Evolutionary conservation across 1,140 invertebrate species (phyloP).

Genomic region (Lordiphosa collinella): DNA sequence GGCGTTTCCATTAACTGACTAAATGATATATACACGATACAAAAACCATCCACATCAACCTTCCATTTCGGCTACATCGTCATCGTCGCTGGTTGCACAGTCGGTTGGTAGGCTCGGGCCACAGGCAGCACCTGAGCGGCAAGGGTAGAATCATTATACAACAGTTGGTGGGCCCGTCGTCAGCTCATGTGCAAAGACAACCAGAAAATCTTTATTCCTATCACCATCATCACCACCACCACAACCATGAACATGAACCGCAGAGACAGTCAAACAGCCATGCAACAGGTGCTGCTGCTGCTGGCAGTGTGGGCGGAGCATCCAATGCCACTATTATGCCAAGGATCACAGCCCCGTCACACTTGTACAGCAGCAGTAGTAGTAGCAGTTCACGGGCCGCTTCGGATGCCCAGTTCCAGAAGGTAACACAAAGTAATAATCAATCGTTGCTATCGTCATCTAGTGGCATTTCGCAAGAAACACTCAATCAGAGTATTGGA

Average conservation of each 20-base stretch:
- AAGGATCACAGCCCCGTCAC: slow-evolving; percentile 16
- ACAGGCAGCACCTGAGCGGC: slow-evolving; percentile 4
- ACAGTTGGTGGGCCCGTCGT: slow-evolving; percentile 14
- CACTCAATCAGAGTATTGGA: slow-evolving; percentile 81
- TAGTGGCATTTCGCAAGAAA: slow-evolving; percentile 84
- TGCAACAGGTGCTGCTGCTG: slow-evolving; percentile 11
- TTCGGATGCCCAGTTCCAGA: slow-evolving; percentile 23
- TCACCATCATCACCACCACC: slow-evolving; percentile 28
- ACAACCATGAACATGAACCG: slow-evolving; percentile 25
- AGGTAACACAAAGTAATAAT: slow-evolving; percentile 37
- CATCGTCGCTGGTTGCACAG: neutral
- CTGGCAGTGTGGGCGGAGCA: slow-evolving; percentile 2
- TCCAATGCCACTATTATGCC: neutral
- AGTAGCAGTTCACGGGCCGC: slow-evolving; percentile 10
- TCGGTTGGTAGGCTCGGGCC: neutral
- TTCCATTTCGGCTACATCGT: slow-evolving; percentile 1
- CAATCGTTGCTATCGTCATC: slow-evolving; percentile 83
- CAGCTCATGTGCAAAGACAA: slow-evolving; percentile 15
- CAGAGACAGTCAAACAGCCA: slow-evolving; percentile 15
- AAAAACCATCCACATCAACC: slow-evolving; percentile 1
- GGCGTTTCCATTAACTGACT: slow-evolving; percentile 2
- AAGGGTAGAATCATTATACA: slow-evolving; percentile 34
- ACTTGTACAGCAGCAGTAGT: slow-evolving; percentile 8
- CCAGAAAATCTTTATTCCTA: slow-evolving; percentile 7
- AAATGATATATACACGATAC: neutral